Percentiles rank a stretch among this genome's conserved stretches.
Conservation (phyloP, 1,140 invertebrate genomes). For the Diabrotica undecimpunctata region DNA sequence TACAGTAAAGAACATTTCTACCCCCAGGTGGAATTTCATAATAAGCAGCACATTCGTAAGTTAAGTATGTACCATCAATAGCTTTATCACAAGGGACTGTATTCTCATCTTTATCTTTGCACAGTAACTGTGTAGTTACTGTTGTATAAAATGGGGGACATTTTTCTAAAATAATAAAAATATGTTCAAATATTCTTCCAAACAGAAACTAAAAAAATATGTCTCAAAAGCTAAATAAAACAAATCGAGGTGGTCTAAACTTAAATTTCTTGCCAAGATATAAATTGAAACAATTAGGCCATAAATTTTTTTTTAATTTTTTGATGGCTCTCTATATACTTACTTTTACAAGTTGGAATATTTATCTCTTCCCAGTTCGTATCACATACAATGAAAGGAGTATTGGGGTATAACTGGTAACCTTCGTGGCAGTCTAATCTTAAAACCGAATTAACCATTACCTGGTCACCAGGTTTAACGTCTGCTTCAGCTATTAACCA, state of each 20-base stretch:
- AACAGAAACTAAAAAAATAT: no score
- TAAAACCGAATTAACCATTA: neutral
- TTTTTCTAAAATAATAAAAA: neutral
- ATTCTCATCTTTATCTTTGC: conserved; percentile 1
- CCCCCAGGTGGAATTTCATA: neutral
- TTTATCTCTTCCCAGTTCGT: neutral
- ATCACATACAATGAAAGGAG: conserved; percentile 7
- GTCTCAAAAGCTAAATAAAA: no score
- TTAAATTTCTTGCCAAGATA: no score
- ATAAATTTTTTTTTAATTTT: no score
- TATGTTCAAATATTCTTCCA: no score
- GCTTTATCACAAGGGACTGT: conserved; percentile 6
- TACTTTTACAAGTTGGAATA: conserved; percentile 11
- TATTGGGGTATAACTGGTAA: conserved; percentile 2
- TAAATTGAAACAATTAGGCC: no score
- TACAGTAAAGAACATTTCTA: neutral
- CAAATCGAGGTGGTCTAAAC: no score
- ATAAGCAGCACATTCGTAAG: conserved; percentile 4
- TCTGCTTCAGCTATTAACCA: conserved; percentile 7
- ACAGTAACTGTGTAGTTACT: neutral
- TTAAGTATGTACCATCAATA: conserved; percentile 8
- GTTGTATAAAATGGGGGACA: neutral
- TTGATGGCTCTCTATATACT: neutral
- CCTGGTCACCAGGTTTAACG: neutral
- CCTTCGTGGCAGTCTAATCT: conserved; percentile 7